phyloP scores from a whole-genome alignment of 2,797 vertebrate genomes.

The Urophycis tenuis region DNA sequence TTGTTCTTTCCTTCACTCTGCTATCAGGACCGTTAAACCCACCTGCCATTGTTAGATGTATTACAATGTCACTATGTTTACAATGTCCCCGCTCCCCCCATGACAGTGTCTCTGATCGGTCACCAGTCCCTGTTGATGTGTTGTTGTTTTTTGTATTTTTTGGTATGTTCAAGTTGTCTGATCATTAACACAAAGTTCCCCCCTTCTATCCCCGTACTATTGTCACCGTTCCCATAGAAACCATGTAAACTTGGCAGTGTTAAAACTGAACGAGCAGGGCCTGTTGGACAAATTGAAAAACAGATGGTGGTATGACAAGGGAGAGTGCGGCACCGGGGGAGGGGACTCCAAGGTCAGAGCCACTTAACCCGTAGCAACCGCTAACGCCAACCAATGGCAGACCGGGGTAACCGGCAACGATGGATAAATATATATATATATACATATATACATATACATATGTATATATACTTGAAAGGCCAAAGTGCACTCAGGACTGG shows the following conservation, averaged over 20 bases:
- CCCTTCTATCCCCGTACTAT: slow-evolving; percentile 78
- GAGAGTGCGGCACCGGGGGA: slow-evolving; percentile 99
- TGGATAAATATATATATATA: too few relatives aligned
- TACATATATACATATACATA: too few relatives aligned
- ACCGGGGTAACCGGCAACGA: slow-evolving; percentile 88
- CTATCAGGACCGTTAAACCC: neutral
- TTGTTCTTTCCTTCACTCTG: neutral
- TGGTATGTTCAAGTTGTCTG: slow-evolving; percentile 24
- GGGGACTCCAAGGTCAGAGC: slow-evolving; percentile 99
- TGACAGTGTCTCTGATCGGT: slow-evolving; percentile 17
- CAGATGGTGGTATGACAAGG: slow-evolving; percentile 99
- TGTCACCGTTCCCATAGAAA: slow-evolving; percentile 82
- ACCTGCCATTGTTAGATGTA: neutral
- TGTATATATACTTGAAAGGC: neutral
- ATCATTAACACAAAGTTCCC: slow-evolving; percentile 70
- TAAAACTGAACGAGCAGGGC: slow-evolving; percentile 99
- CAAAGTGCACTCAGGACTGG: slow-evolving; percentile 29
- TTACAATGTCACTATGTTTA: neutral
- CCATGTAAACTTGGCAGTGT: slow-evolving; percentile 99
- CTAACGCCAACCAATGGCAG: slow-evolving; percentile 75
- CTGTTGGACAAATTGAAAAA: slow-evolving; percentile 99
- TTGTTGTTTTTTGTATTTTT: slow-evolving; percentile 32
- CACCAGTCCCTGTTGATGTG: slow-evolving; percentile 27
- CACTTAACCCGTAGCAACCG: slow-evolving; percentile 66
- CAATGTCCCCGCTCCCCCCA: neutral